Conservation (phyloP, 2,888 invertebrate species). For the Ceriagrion tenellum region DNA sequence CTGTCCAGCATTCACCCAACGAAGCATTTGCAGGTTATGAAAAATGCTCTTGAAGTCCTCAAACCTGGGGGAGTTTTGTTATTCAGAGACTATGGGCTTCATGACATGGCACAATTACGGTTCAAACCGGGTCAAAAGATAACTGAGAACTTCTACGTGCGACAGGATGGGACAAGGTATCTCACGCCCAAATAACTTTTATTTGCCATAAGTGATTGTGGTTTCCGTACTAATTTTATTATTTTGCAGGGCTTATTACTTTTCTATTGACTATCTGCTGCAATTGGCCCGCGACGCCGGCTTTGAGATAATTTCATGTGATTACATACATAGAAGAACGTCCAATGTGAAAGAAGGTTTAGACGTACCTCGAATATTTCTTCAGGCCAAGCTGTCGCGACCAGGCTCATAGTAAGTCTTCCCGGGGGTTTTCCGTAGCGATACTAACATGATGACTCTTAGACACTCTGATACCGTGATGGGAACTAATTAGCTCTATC, state of each 20-base stretch:
- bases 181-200: conserved; percentile 44
- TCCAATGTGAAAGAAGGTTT: conserved; percentile 95
- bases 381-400: conserved; percentile 92
- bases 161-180: conserved; percentile 97
- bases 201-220: background rate
- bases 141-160: conserved; percentile 94
- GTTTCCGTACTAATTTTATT: conserved; percentile 69
- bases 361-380: conserved; percentile 94
- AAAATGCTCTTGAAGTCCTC: conserved; percentile 84
- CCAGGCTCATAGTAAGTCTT: conserved; percentile 71
- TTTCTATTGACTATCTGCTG: conserved; percentile 85
- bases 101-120: conserved; percentile 97
- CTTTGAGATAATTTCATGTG: conserved; percentile 85
- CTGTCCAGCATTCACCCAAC: conserved; percentile 95
- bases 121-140: conserved; percentile 97
- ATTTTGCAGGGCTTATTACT: conserved; percentile 87
- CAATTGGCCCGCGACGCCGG: conserved; percentile 85
- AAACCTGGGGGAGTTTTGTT: conserved; percentile 89
- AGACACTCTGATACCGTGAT: background rate
- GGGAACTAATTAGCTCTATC: conserved; percentile 72
- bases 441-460: background rate
- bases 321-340: conserved; percentile 92
- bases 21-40: conserved; percentile 82
- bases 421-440: background rate
- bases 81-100: conserved; percentile 95